Evolutionary conservation across 2,797 vertebrate species (phyloP).

Genomic region (Poeciliopsis paucimaculata): DNA sequence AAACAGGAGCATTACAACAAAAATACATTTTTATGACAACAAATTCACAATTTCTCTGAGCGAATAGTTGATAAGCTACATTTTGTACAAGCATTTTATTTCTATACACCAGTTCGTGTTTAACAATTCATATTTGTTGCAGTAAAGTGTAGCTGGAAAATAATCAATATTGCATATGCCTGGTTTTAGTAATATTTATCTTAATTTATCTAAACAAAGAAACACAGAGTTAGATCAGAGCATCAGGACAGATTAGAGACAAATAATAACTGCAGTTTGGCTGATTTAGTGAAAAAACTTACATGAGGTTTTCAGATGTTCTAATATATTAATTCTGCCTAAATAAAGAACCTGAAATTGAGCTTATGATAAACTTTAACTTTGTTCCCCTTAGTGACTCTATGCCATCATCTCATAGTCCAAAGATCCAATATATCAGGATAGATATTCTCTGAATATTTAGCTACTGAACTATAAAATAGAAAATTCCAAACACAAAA

Average conservation of each 20-base stretch:
- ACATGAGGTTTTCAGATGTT: neutral
- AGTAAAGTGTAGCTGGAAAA: neutral
- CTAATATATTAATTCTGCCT: neutral
- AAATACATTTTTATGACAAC: neutral
- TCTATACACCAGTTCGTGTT: neutral
- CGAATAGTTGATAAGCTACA: neutral
- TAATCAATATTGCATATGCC: neutral
- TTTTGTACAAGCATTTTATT: neutral
- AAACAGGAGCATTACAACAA: slow-evolving; percentile 1
- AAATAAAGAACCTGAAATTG: neutral
- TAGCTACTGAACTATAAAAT: neutral
- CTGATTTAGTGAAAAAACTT: neutral
- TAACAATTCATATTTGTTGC: neutral
- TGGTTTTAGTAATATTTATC: neutral
- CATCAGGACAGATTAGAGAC: neutral
- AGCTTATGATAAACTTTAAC: neutral
- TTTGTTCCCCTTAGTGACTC: neutral
- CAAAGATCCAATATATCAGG: neutral
- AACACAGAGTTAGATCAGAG: neutral
- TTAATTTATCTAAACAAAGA: neutral
- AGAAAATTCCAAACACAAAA: neutral
- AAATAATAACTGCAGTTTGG: neutral
- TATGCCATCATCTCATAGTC: neutral
- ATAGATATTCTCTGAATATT: neutral
- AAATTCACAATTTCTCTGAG: neutral